Percentiles rank a stretch among this genome's conserved stretches.
These are phyloP conservation scores for Amblyjoppa fuscipennis DNA, from an alignment of 2,888 invertebrate species.

Conservation along the genomic window DNA sequence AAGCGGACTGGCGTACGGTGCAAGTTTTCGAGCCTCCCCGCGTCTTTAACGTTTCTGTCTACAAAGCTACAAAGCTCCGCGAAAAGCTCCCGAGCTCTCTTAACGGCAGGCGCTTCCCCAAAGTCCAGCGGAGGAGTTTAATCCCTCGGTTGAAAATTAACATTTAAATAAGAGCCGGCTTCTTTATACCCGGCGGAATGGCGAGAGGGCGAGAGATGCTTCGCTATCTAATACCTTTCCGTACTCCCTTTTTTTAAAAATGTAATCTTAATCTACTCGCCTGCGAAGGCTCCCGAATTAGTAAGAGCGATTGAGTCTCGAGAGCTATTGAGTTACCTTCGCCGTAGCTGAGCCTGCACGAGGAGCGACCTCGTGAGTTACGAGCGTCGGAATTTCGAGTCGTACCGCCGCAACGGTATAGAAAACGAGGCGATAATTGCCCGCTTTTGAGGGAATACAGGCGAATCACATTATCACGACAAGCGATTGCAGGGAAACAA, in stretches of 20 bases:
- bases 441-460: slow-evolving; percentile 22
- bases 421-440: slow-evolving; percentile 55
- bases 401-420: background rate
- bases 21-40: background rate
- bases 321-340: slow-evolving; percentile 22
- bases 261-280: slow-evolving; percentile 26
- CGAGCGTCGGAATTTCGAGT: slow-evolving; percentile 1
- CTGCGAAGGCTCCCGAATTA: background rate
- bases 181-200: slow-evolving; percentile 7
- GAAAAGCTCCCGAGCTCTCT: slow-evolving; percentile 11
- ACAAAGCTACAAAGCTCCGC: slow-evolving; percentile 50
- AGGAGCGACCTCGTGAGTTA: background rate
- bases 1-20: background rate
- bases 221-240: background rate
- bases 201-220: background rate
- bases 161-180: slow-evolving; percentile 54
- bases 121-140: slow-evolving; percentile 44
- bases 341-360: background rate
- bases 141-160: slow-evolving; percentile 60
- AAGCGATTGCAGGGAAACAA: slow-evolving; percentile 39
- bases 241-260: background rate
- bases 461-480: slow-evolving; percentile 61
- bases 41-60: slow-evolving; percentile 24
- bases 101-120: background rate
- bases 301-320: slow-evolving; percentile 9